Conservation (phyloP, 2,113 vertebrate genomes). For the Marcusenius ussheri region DNA sequence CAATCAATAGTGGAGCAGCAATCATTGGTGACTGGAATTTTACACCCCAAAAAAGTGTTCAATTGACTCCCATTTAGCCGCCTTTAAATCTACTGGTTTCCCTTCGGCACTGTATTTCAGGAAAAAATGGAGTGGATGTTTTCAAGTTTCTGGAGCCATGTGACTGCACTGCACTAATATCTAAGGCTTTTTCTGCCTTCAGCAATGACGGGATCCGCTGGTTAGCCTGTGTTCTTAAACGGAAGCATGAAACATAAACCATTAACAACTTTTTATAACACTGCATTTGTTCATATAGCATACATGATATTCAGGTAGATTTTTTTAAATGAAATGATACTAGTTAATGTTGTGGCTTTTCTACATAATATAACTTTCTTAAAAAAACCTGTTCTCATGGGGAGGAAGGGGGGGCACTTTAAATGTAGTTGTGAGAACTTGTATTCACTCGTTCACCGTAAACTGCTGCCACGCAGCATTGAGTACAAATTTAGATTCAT, state of each 20-base stretch:
- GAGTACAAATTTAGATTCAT: not conserved
- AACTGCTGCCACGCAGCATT: not conserved
- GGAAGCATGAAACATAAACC: not conserved
- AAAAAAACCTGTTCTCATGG: not conserved
- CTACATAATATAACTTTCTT: not conserved
- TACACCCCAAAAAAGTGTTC: not conserved
- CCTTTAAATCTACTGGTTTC: not conserved
- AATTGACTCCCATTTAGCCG: not conserved
- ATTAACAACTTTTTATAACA: not conserved
- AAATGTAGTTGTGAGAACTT: conserved; percentile 6
- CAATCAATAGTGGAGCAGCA: not conserved
- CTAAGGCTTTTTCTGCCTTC: not conserved
- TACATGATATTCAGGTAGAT: not conserved
- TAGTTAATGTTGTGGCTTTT: conserved; percentile 1
- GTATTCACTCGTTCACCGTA: not conserved
- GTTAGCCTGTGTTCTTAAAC: not conserved
- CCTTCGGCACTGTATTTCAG: not conserved
- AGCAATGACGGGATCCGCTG: not conserved
- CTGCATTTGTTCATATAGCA: conserved; percentile 6
- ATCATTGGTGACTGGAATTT: not conserved
- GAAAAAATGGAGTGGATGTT: not conserved
- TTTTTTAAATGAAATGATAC: not conserved
- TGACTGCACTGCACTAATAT: not conserved
- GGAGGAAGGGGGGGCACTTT: not conserved
- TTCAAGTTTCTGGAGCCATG: not conserved